These are phyloP conservation scores for Eciton burchellii DNA, from an alignment of 1,140 invertebrate genomes.

Conservation along the genomic window DNA sequence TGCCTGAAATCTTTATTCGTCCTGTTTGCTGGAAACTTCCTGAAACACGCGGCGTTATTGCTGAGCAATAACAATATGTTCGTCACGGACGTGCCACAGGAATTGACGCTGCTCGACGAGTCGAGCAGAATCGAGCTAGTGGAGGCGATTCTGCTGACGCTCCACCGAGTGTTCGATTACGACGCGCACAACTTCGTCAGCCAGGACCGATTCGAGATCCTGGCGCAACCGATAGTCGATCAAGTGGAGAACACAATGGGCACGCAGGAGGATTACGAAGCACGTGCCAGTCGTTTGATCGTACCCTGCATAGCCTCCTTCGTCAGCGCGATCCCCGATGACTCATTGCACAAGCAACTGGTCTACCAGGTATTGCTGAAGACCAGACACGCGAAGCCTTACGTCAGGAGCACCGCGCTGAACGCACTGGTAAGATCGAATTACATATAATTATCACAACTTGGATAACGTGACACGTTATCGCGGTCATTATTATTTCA, in stretches of 20 bases:
- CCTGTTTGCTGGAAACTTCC: constrained; percentile 94
- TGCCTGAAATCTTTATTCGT: constrained; percentile 95
- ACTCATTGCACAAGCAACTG: constrained; percentile 94
- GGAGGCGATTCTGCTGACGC: constrained; percentile 90
- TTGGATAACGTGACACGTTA: constrained; percentile 20
- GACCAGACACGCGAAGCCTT: constrained; percentile 90
- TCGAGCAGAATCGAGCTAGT: constrained; percentile 87
- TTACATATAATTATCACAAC: constrained; percentile 45
- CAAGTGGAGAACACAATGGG: constrained; percentile 93
- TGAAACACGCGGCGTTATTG: constrained; percentile 91
- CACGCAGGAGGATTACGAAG: constrained; percentile 87
- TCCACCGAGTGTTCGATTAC: constrained; percentile 92
- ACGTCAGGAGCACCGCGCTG: constrained; percentile 79
- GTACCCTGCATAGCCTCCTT: constrained; percentile 93
- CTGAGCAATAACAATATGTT: constrained; percentile 85
- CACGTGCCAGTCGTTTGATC: constrained; percentile 88
- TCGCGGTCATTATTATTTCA: constrained; percentile 37
- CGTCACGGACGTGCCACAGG: constrained; percentile 80
- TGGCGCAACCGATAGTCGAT: constrained; percentile 95
- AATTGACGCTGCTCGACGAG: constrained; percentile 85
- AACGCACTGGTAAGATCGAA: constrained; percentile 77
- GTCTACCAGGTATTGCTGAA: constrained; percentile 96
- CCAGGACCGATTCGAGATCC: constrained; percentile 92
- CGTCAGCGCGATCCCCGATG: constrained; percentile 92
- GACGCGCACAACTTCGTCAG: constrained; percentile 94